Conservation (phyloP, 2,113 vertebrate genomes). For the Paramormyrops kingsleyae region DNA sequence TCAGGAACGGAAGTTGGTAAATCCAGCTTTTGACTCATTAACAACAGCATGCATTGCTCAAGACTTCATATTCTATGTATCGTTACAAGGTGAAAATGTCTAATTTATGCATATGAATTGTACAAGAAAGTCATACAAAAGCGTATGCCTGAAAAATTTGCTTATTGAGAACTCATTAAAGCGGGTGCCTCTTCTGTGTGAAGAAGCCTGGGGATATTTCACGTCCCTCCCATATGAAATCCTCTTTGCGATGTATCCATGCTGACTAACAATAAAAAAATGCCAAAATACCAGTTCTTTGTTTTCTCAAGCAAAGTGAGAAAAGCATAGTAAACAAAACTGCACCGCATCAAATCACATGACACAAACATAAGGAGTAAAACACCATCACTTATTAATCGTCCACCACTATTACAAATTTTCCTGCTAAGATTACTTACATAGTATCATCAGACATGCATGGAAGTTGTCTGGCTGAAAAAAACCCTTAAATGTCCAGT, state of each 20-base stretch:
- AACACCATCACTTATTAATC: neutral
- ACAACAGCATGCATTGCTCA: neutral
- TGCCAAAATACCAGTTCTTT: neutral
- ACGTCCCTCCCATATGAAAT: slow-evolving; percentile 1
- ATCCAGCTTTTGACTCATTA: neutral
- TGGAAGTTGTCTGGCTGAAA: neutral
- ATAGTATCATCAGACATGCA: neutral
- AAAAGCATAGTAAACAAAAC: neutral
- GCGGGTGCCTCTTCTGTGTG: neutral
- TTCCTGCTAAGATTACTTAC: neutral
- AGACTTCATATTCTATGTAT: neutral
- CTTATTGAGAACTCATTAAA: neutral
- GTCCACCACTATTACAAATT: neutral
- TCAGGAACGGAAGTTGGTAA: neutral
- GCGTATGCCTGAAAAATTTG: neutral
- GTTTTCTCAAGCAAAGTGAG: neutral
- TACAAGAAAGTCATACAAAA: neutral
- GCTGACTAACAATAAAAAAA: neutral
- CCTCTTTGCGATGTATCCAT: neutral
- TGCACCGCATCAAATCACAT: neutral
- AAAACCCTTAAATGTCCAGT: neutral
- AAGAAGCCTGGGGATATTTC: slow-evolving; percentile 11
- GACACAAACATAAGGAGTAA: neutral
- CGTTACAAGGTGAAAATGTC: neutral
- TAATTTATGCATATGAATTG: neutral